phyloP scores from a whole-genome alignment of 2,113 vertebrate genomes.

The Cromileptes altivelis region DNA sequence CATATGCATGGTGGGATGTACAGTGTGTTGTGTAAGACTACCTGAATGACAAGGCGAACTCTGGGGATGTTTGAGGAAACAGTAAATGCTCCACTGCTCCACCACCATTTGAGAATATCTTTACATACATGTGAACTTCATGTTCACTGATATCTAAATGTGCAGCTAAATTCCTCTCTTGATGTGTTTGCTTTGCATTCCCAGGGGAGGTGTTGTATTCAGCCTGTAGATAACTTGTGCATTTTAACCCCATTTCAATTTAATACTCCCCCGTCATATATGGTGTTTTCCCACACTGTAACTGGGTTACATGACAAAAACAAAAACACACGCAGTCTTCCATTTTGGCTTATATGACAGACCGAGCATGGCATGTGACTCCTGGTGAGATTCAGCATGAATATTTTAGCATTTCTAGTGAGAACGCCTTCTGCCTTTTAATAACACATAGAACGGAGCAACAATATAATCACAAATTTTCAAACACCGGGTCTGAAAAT shows the following conservation, averaged over 20 bases:
- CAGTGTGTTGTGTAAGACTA: slow-evolving; percentile 49
- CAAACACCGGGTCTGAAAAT: slow-evolving; percentile 37
- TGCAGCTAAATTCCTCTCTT: slow-evolving; percentile 2
- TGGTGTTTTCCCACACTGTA: slow-evolving; percentile 30
- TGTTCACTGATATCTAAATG: slow-evolving; percentile 6
- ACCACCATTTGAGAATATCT: neutral
- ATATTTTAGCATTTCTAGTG: slow-evolving; percentile 68
- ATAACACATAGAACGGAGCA: slow-evolving; percentile 40
- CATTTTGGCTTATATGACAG: slow-evolving; percentile 48
- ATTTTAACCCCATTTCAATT: slow-evolving; percentile 39
- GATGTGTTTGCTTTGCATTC: slow-evolving; percentile 16
- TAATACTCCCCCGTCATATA: slow-evolving; percentile 28
- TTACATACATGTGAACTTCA: neutral
- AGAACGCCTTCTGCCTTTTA: slow-evolving; percentile 64
- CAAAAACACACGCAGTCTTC: slow-evolving; percentile 23
- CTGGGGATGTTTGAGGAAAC: slow-evolving; percentile 45
- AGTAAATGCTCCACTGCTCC: neutral
- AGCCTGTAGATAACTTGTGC: slow-evolving; percentile 22
- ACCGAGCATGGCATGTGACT: slow-evolving; percentile 57
- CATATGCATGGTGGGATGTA: slow-evolving; percentile 48
- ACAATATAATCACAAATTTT: slow-evolving; percentile 46
- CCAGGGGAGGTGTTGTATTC: slow-evolving; percentile 38
- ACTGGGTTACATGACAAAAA: slow-evolving; percentile 46
- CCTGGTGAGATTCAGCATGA: slow-evolving; percentile 45
- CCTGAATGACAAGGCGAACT: slow-evolving; percentile 63